These are phyloP conservation scores for Platyscapa corneri DNA, from an alignment of 1,140 invertebrate genomes.

Conservation along the genomic window DNA sequence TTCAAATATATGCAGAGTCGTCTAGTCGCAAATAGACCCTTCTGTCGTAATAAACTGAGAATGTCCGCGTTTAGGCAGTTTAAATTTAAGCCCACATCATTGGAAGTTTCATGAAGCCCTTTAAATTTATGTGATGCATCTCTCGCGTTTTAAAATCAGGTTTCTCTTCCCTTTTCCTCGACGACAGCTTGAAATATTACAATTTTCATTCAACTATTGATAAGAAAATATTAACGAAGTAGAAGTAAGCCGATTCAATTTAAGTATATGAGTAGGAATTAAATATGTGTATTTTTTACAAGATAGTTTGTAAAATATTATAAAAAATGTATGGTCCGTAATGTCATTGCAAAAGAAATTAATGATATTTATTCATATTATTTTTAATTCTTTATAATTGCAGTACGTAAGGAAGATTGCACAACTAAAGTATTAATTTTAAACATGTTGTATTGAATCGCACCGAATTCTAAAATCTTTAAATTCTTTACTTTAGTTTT, in stretches of 20 bases:
- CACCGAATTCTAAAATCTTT: too few species aligned
- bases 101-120: conserved; percentile 53
- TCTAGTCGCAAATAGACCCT: conserved; percentile 22
- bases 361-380: too few species aligned
- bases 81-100: conserved; percentile 62
- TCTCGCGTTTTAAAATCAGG: not conserved
- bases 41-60: conserved; percentile 2
- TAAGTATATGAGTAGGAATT: too few species aligned
- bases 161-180: not conserved
- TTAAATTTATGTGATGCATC: not conserved
- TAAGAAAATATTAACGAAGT: not conserved
- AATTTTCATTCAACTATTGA: not conserved
- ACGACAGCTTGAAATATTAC: not conserved
- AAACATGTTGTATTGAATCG: too few species aligned
- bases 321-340: too few species aligned
- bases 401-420: too few species aligned
- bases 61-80: conserved; percentile 45
- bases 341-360: too few species aligned
- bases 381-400: too few species aligned
- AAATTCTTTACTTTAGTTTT: too few species aligned
- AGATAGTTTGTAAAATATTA: not conserved
- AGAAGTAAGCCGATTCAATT: not conserved
- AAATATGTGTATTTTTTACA: not conserved
- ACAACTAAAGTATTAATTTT: too few species aligned
- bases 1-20: not conserved